Percentiles rank a stretch among this genome's conserved stretches.
Evolutionary conservation across 1,140 invertebrate species (phyloP).

Genomic region (Lepidurus couesii): DNA sequence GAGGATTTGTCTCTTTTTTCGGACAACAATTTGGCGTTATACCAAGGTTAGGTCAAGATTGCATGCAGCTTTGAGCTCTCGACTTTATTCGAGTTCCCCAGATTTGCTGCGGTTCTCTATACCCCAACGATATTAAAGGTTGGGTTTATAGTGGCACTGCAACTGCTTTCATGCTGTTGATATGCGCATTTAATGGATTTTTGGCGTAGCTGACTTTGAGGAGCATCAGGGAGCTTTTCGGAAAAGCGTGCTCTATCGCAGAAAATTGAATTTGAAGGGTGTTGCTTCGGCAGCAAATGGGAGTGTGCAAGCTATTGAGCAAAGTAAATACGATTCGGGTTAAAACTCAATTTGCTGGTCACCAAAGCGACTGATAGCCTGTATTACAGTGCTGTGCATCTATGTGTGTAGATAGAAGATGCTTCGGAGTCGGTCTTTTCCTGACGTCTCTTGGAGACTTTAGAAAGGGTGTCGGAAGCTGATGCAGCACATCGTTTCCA

Average conservation of each 20-base stretch:
- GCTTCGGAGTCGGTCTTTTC: neutral
- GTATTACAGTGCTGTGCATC: neutral
- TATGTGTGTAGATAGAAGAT: neutral
- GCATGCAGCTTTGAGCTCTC: neutral
- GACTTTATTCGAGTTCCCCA: neutral
- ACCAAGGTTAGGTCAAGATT: neutral
- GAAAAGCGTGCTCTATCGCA: neutral
- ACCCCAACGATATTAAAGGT: neutral
- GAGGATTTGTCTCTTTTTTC: neutral
- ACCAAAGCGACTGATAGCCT: slow-evolving; percentile 14
- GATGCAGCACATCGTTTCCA: neutral
- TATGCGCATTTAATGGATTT: neutral
- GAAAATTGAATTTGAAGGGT: slow-evolving; percentile 16
- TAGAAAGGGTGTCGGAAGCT: neutral
- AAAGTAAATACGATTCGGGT: neutral
- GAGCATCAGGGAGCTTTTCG: neutral
- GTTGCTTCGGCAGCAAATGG: neutral
- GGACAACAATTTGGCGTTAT: neutral
- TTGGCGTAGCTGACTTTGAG: neutral
- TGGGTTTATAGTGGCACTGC: neutral
- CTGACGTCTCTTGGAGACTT: neutral
- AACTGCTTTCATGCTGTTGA: neutral
- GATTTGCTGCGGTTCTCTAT: neutral
- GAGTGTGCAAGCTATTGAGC: slow-evolving; percentile 6
- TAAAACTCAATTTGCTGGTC: slow-evolving; percentile 8